Base-by-base conservation (phyloP, 2,888 invertebrate genomes). In the Aradus depressus region DNA sequence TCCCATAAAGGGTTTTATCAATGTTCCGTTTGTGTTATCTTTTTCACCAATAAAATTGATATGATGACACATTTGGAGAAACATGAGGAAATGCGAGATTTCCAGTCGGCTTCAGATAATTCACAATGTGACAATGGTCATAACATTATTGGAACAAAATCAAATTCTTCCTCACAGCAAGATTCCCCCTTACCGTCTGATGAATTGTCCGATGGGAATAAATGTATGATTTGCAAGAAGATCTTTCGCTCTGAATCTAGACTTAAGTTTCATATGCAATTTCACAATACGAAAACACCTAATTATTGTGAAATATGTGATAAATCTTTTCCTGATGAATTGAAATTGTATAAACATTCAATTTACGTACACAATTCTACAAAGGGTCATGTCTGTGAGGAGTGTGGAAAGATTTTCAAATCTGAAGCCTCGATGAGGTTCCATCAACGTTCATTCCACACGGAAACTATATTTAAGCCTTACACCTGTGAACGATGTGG, bases 401-500 rank as follows among this genome's bases (percentile, higher is more conserved):
- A 59, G 31, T 61, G 61, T 45, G 60, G 59, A 6, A 59, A 58
- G 37, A 51, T 56, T 3, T 58, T 58, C 22, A 48, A 47, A 22
- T 53, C 58, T 3, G 52, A 53, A 6, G 48, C 51, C 21, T 57
- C 57, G 22, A 47, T 60, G 47, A 56, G 50, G 32, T 54, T 51
- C 34, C 61, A 61, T 28, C 53, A 59, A 41, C 54, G 58, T 38
- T 31, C 55, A 18, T 55, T 59, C 47, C 54, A 52, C 10, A 57
- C 53, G 35, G 52, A 50, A 18, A 52, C 55, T 23, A 42, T 47
- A 4, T 50, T 53, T 26, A 58, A 58, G 14, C 59, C 56, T 16
- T 62, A 60, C 52, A 50, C 57, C 12, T 64, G 64, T 51, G 58
- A 58, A 22, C 58, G 56, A 6, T 64, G 64, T 51, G 60, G 59